Evolutionary conservation across 2,888 invertebrate genomes (phyloP).

Genomic region (Drosophila meridiana): DNA sequence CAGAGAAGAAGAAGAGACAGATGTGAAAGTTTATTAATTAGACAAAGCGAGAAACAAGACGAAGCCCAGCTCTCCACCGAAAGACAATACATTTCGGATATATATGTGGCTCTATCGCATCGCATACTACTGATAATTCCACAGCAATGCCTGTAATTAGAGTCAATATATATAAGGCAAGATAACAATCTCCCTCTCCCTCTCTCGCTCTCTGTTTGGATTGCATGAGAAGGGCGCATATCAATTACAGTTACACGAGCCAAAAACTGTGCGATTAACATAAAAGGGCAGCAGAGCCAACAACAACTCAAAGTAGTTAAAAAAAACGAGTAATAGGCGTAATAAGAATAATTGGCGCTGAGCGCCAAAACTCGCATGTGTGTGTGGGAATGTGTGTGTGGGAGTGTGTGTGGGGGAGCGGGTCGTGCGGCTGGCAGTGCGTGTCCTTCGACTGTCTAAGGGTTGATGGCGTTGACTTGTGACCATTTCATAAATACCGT

Average conservation of each 20-base stretch:
- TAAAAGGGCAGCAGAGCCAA: slow-evolving; percentile 70
- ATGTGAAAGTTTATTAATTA: slow-evolving; percentile 79
- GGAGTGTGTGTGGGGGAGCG: slow-evolving; percentile 15
- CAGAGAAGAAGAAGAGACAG: slow-evolving; percentile 22
- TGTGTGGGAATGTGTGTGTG: slow-evolving; percentile 20
- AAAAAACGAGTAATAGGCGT: slow-evolving; percentile 77
- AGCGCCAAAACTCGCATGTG: slow-evolving; percentile 33
- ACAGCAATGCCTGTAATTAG: slow-evolving; percentile 46
- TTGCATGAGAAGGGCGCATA: slow-evolving; percentile 83
- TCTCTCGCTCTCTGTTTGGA: slow-evolving; percentile 23
- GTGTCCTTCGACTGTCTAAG: slow-evolving; percentile 54
- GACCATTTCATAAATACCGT: slow-evolving; percentile 83
- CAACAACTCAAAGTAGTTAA: slow-evolving; percentile 62
- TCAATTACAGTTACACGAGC: slow-evolving; percentile 83
- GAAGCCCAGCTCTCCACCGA: background rate
- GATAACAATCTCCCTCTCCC: background rate
- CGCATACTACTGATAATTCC: slow-evolving; percentile 17
- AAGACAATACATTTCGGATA: background rate
- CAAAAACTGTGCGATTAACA: slow-evolving; percentile 75
- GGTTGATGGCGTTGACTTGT: slow-evolving; percentile 82
- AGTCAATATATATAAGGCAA: slow-evolving; percentile 15
- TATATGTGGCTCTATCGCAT: slow-evolving; percentile 1
- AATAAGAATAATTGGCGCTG: slow-evolving; percentile 81
- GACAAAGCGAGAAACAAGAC: slow-evolving; percentile 37
- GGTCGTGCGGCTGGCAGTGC: slow-evolving; percentile 36